Percentiles rank a stretch among this genome's conserved stretches.
phyloP scores from a whole-genome alignment of 1,140 invertebrate genomes.

The Trichonephila clavata region DNA sequence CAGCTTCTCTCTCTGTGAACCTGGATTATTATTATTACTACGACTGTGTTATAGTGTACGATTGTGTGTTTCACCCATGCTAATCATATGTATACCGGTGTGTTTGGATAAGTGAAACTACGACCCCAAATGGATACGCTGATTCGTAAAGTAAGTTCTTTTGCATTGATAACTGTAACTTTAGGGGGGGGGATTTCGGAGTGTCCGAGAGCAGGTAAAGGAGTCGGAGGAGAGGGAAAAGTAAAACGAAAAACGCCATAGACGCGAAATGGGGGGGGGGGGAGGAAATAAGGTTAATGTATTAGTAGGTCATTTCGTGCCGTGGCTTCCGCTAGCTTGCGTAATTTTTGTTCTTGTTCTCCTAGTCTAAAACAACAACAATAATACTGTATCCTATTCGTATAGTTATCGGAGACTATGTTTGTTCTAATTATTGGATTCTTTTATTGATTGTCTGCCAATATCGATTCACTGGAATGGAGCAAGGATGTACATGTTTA shows the following conservation, averaged over 20 bases:
- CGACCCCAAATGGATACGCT: not conserved
- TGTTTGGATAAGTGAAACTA: not conserved
- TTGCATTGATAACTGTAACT: no score
- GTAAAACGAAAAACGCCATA: no score
- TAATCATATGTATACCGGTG: not conserved
- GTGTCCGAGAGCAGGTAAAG: no score
- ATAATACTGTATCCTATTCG: slow-evolving; percentile 52
- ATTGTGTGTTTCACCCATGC: not conserved
- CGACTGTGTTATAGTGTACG: not conserved
- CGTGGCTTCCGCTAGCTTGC: slow-evolving; percentile 53
- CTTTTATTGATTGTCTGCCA: not conserved
- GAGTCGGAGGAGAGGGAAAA: no score
- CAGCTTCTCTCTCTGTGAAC: not conserved
- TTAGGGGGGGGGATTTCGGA: no score
- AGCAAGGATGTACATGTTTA: no score
- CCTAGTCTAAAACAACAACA: slow-evolving; percentile 11
- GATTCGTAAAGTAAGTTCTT: not conserved
- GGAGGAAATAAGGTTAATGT: slow-evolving; percentile 66
- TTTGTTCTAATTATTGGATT: slow-evolving; percentile 1
- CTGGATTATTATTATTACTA: not conserved
- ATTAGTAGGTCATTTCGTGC: slow-evolving; percentile 64
- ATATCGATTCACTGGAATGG: no score
- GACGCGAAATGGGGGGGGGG: not conserved
- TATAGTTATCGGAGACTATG: slow-evolving; percentile 10
- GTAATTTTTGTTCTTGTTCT: slow-evolving; percentile 1